Evolutionary conservation across 2,113 vertebrate genomes (phyloP).

Genomic region (Vidua chalybeata): DNA sequence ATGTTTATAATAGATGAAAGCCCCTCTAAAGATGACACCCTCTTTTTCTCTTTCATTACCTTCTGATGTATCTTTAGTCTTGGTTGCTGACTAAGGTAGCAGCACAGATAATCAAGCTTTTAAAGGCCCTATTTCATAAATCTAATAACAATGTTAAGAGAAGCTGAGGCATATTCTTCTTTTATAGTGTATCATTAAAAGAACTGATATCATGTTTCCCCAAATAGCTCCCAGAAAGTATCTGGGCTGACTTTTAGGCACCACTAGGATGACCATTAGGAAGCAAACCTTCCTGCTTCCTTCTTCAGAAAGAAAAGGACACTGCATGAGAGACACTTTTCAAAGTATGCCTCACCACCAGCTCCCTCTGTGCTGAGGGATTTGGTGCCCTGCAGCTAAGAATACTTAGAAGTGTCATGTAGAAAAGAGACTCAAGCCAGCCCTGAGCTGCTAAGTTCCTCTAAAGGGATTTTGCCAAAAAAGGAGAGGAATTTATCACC

Average conservation of each 20-base stretch:
- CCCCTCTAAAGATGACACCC: not conserved
- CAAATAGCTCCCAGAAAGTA: not conserved
- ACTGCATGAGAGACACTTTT: not conserved
- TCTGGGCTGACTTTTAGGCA: not conserved
- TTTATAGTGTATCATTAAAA: not conserved
- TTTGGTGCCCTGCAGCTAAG: not conserved
- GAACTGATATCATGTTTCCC: not conserved
- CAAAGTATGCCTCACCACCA: not conserved
- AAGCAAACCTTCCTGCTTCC: not conserved
- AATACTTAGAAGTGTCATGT: not conserved
- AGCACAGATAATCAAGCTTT: not conserved
- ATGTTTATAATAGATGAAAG: not conserved
- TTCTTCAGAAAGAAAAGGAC: not conserved
- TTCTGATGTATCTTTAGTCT: not conserved
- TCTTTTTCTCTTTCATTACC: not conserved
- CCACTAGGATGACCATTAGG: not conserved
- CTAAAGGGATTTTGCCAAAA: not conserved
- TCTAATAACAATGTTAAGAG: not conserved
- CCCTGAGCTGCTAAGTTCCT: not conserved
- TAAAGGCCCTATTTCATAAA: not conserved
- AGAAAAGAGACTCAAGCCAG: not conserved
- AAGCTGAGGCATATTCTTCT: not conserved
- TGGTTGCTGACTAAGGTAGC: not conserved
- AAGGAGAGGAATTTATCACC: conserved; percentile 25
- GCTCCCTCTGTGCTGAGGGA: not conserved